A percentile compares a stretch with the other conserved stretches of the same genome.
phyloP scores from a whole-genome alignment of 2,113 vertebrate species.

The Progne subis region DNA sequence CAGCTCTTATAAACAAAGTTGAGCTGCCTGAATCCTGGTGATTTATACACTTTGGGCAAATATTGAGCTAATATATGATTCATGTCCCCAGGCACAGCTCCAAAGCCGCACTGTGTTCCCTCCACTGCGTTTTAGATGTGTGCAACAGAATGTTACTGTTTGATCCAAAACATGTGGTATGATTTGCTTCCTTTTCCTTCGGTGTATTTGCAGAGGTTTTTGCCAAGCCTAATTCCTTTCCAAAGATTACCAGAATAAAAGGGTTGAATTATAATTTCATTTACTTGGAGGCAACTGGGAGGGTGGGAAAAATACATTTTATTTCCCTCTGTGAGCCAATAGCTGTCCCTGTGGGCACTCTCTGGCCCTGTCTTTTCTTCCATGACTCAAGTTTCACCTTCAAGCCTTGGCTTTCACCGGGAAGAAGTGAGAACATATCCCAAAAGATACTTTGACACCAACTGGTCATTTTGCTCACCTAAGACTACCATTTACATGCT shows the following conservation, averaged over 20 bases:
- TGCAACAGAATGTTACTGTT: conserved; percentile 49
- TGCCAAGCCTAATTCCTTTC: background rate
- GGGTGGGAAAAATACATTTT: background rate
- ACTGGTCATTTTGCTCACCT: background rate
- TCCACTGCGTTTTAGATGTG: background rate
- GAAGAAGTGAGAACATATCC: background rate
- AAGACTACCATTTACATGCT: background rate
- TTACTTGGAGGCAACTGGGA: background rate
- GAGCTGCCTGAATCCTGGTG: conserved; percentile 1
- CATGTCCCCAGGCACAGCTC: background rate
- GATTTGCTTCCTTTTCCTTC: conserved; percentile 2
- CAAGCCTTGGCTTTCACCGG: background rate
- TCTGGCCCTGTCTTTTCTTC: background rate
- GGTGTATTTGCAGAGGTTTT: background rate
- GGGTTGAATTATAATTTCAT: background rate
- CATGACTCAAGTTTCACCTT: background rate
- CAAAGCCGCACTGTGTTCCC: conserved; percentile 28
- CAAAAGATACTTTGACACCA: background rate
- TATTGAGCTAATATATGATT: conserved; percentile 35
- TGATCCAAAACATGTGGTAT: conserved; percentile 28
- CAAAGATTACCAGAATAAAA: background rate
- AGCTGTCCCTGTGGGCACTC: background rate
- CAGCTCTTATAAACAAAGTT: background rate
- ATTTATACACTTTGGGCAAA: conserved; percentile 41
- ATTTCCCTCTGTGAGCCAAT: background rate